phyloP scores from a whole-genome alignment of 2,113 vertebrate species.

The Chauna torquata region DNA sequence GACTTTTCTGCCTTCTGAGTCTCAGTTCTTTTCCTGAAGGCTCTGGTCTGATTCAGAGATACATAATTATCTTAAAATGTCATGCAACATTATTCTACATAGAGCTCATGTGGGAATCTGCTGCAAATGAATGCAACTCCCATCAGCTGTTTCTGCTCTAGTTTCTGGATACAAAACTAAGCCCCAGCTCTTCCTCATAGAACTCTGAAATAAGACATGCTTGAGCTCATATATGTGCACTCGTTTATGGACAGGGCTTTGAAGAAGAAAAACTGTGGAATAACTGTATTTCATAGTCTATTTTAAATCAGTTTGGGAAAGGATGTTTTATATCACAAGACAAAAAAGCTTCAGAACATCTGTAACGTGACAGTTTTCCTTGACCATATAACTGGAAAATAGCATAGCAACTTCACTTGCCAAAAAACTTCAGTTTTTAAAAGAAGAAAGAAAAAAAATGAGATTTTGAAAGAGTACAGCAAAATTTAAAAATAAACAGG shows the following conservation, averaged over 20 bases:
- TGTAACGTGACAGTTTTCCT: not conserved
- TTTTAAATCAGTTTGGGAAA: not conserved
- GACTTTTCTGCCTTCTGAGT: not conserved
- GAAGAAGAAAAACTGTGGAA: not conserved
- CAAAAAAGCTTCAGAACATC: not conserved
- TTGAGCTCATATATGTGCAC: not conserved
- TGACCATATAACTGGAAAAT: not conserved
- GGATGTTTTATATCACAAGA: not conserved
- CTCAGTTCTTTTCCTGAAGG: constrained; percentile 2
- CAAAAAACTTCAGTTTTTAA: not conserved
- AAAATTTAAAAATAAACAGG: not conserved
- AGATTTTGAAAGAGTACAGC: not conserved
- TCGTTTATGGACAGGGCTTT: not conserved
- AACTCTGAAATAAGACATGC: not conserved
- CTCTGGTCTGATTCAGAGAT: not conserved
- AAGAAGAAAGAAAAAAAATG: not conserved
- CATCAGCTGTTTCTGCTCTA: not conserved
- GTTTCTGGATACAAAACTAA: not conserved
- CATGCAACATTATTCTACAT: not conserved
- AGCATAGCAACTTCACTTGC: not conserved
- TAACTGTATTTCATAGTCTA: not conserved
- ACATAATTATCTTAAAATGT: constrained; percentile 1
- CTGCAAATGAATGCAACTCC: not conserved
- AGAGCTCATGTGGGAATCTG: not conserved
- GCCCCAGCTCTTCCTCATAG: not conserved